Evolutionary conservation across 2,797 vertebrate species (phyloP).

Genomic region (Periparus ater): DNA sequence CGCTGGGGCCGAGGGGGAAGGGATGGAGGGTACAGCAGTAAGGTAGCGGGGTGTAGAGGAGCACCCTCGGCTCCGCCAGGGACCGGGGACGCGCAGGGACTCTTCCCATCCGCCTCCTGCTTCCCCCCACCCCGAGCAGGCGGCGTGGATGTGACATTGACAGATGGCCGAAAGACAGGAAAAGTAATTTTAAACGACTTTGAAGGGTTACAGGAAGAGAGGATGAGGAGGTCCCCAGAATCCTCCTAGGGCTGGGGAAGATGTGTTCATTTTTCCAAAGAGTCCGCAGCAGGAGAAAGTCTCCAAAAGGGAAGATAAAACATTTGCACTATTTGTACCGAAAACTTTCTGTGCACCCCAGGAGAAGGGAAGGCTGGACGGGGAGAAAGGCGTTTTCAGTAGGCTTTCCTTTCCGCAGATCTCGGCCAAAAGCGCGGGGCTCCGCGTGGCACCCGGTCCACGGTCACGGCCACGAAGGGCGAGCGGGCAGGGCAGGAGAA

Average conservation of each 20-base stretch:
- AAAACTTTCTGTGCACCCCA: background rate
- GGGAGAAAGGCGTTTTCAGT: fast-evolving
- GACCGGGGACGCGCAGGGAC: background rate
- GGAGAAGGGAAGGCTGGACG: fast-evolving
- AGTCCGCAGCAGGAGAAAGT: fast-evolving
- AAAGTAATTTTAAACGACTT: constrained; percentile 83
- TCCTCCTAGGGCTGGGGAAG: background rate
- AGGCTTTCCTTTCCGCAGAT: background rate
- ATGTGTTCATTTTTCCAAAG: background rate
- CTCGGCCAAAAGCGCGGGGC: background rate
- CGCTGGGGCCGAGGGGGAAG: background rate
- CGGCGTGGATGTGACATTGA: constrained; percentile 80
- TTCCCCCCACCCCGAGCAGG: constrained; percentile 72
- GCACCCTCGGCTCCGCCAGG: background rate
- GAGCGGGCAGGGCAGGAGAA: background rate
- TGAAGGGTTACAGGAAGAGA: constrained; percentile 60
- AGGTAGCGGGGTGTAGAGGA: background rate
- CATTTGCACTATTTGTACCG: fast-evolving
- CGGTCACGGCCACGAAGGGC: background rate
- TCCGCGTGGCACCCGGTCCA: background rate
- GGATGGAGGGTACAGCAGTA: no score
- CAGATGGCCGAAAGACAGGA: constrained; percentile 79
- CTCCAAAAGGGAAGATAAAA: background rate
- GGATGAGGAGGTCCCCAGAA: background rate
- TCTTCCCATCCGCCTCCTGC: background rate